Evolutionary conservation across 2,888 invertebrate species (phyloP).

Genomic region (Spialia ferax): DNA sequence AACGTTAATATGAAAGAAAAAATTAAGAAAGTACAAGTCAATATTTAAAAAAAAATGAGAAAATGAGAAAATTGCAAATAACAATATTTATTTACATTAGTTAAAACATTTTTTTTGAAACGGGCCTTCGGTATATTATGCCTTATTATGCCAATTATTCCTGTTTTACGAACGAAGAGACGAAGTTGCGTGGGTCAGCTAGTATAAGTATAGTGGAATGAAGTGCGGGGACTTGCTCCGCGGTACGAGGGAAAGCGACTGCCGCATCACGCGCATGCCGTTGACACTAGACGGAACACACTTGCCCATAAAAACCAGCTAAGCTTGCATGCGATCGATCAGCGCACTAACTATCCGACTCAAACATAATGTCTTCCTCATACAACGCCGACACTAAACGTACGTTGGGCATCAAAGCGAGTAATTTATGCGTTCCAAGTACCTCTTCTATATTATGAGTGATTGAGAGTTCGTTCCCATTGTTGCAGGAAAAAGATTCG

Average conservation of each 20-base stretch:
- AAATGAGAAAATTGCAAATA: too few relatives aligned
- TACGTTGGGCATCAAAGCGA: slow-evolving; percentile 29
- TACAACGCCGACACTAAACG: slow-evolving; percentile 26
- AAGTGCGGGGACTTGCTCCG: background rate
- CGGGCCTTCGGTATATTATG: too few relatives aligned
- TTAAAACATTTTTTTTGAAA: too few relatives aligned
- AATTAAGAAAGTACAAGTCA: too few relatives aligned
- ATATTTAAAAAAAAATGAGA: too few relatives aligned
- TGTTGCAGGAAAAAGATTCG: slow-evolving; percentile 86
- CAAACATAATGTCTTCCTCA: slow-evolving; percentile 43
- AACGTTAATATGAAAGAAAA: too few relatives aligned
- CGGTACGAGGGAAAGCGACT: slow-evolving; percentile 72
- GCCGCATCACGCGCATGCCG: slow-evolving; percentile 73
- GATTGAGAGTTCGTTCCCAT: slow-evolving; percentile 61
- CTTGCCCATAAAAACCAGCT: slow-evolving; percentile 46
- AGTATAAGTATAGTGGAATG: too few relatives aligned
- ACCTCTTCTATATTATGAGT: background rate
- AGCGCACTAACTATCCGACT: slow-evolving; percentile 49
- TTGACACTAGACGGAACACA: slow-evolving; percentile 76
- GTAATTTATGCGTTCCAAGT: slow-evolving; percentile 32
- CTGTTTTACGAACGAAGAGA: too few relatives aligned
- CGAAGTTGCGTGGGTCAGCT: too few relatives aligned
- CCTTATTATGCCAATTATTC: too few relatives aligned
- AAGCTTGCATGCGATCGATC: slow-evolving; percentile 67
- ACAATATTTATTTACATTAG: too few relatives aligned